Evolutionary conservation across 2,113 vertebrate genomes (phyloP), one percentile per base, ranked within the genome.

Genomic region (Pseudorectes ferrugineus): DNA sequence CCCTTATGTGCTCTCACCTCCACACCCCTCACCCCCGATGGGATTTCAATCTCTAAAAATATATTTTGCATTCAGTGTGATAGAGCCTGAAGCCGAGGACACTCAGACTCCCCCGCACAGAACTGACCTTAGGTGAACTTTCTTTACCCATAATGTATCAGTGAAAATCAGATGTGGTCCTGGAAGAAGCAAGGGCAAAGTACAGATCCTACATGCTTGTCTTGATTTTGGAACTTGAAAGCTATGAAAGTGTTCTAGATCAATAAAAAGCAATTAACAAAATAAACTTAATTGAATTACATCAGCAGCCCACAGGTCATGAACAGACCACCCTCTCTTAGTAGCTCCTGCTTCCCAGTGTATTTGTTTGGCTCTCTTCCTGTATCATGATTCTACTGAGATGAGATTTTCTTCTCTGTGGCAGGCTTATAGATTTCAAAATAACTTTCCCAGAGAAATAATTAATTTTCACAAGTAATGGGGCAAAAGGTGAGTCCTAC

Each of bases 21-120:
- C 0, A 0, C 25, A 45, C 19, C 43, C 43, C 43, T 45, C 43
- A 21, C 2, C 40, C n/a, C 0, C 0, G 7, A 24, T 29, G 18
- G 23, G 31, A 81, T 14, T 80, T 43, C 36, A 52, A 42, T 43
- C 25, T 77, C 38, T 71, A 57, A 93, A 94, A 87, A 45, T 25
- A 21, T 3, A 28, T 42, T 48, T 42, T 89, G 23, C 35, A n/a
- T 67, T 73, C 59, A 57, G 16, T 26, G 12, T 5, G 2, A 8
- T 15, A 31, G 9, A 87, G 18, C 31, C 21, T 46, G 29, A 79
- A 43, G 29, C 79, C 55, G 28, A 91, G 9, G 12, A 33, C 20
- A 12, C 8, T 26, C 25, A 42, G 46, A 7, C 48, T 58, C 51
- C 83, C 10, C 14, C 1, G 7, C 17, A 19, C 3, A 71, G 20